phyloP scores from a whole-genome alignment of 2,113 vertebrate genomes.

The Leptosomus discolor region DNA sequence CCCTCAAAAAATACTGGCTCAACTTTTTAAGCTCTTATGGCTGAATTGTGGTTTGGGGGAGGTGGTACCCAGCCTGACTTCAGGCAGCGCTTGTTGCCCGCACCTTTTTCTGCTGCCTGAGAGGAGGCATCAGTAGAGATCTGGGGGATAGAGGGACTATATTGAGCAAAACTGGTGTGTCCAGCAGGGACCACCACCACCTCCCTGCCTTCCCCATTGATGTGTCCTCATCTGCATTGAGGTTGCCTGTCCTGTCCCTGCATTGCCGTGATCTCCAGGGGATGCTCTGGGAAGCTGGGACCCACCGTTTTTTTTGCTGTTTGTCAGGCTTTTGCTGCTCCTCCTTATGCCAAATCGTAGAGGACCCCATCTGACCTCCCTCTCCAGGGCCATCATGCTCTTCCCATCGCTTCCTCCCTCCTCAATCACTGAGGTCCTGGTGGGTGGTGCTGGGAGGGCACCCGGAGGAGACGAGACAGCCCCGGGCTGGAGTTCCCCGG shows the following conservation, averaged over 20 bases:
- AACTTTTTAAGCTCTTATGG: background rate
- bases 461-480: background rate
- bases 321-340: background rate
- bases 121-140: background rate
- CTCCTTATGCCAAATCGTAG: rapidly evolving
- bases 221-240: rapidly evolving
- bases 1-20: background rate
- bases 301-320: background rate
- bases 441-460: background rate
- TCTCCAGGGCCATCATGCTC: rapidly evolving
- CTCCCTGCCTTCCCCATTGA: background rate
- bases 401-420: background rate
- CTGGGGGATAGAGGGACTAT: background rate
- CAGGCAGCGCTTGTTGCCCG: background rate
- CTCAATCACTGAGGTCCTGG: background rate
- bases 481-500: background rate
- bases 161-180: background rate
- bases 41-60: background rate
- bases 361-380: background rate
- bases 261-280: background rate
- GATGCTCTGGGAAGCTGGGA: background rate
- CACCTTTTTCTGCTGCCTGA: background rate
- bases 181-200: background rate
- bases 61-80: background rate
- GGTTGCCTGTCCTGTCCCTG: background rate